A percentile compares a stretch with the other conserved stretches of the same genome.
Conservation (phyloP, 2,113 vertebrate genomes). For the Lethenteron reissneri region DNA sequence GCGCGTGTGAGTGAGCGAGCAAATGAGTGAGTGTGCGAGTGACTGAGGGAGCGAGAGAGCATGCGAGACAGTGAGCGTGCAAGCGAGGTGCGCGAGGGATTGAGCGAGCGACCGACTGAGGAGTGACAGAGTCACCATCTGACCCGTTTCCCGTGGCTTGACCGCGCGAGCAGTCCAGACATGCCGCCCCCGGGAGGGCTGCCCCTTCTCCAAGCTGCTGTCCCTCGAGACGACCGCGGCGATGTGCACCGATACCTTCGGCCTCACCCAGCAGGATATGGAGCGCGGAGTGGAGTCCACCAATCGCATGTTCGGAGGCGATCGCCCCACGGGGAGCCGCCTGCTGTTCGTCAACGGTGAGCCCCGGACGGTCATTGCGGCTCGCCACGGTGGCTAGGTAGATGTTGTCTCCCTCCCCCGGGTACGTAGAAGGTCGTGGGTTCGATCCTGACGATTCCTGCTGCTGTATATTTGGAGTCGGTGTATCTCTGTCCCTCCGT, state of each 20-base stretch:
- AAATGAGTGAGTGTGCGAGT: not conserved
- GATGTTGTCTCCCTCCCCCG: too few relatives aligned
- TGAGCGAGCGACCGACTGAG: too few relatives aligned
- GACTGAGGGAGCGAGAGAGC: not conserved
- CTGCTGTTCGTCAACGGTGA: slow-evolving; percentile 1
- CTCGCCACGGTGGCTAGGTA: too few relatives aligned
- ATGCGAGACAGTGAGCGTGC: not conserved
- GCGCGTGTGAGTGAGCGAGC: not conserved
- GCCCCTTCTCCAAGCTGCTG: slow-evolving; percentile 4
- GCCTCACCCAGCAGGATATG: not conserved
- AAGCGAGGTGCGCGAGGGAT: not conserved
- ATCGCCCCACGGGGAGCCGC: not conserved
- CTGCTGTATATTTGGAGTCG: too few relatives aligned
- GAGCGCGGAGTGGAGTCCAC: not conserved
- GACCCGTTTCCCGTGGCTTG: not conserved
- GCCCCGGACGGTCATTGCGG: not conserved
- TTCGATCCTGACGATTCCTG: too few relatives aligned
- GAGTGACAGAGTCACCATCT: not conserved
- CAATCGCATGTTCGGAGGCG: not conserved
- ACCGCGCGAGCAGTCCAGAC: not conserved
- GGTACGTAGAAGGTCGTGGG: too few relatives aligned
- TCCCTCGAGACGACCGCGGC: not conserved
- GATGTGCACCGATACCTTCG: not conserved
- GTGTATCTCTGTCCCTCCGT: too few relatives aligned
- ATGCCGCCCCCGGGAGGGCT: not conserved